Evolutionary conservation across 1,140 invertebrate species (phyloP).

Genomic region (Lasioglossum baleicum): DNA sequence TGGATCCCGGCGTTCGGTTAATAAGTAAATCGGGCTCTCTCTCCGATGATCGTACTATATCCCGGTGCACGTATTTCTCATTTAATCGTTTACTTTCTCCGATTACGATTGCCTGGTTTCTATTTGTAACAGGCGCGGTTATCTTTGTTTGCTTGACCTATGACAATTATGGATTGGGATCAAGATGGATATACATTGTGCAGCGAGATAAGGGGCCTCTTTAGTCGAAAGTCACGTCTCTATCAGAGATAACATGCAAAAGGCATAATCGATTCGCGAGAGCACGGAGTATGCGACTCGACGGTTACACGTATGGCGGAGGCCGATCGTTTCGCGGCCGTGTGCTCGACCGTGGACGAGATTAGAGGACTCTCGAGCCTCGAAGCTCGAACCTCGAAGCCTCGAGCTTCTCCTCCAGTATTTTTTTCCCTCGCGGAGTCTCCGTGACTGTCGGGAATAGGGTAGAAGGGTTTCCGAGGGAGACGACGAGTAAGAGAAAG

Average conservation of each 20-base stretch:
- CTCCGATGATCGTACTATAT: too few relatives aligned
- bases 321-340: neutral
- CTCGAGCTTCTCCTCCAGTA: too few relatives aligned
- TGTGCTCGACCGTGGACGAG: neutral
- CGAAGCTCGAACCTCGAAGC: too few relatives aligned
- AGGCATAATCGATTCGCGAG: conserved; percentile 20
- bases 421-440: too few relatives aligned
- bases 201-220: conserved; percentile 64
- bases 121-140: conserved; percentile 31
- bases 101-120: neutral
- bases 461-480: too few relatives aligned
- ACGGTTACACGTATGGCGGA: neutral
- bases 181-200: conserved; percentile 63
- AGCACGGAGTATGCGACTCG: neutral
- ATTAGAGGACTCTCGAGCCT: neutral
- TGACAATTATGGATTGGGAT: conserved; percentile 71
- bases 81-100: conserved; percentile 6
- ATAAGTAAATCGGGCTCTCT: too few relatives aligned
- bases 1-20: too few relatives aligned
- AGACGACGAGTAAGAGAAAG: neutral
- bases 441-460: too few relatives aligned
- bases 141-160: conserved; percentile 76
- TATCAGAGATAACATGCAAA: conserved; percentile 46
- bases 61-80: neutral
- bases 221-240: conserved; percentile 56